A percentile compares a stretch with the other conserved stretches of the same genome.
phyloP scores from a whole-genome alignment of 2,888 invertebrate species.

The Drosophila anceps region DNA sequence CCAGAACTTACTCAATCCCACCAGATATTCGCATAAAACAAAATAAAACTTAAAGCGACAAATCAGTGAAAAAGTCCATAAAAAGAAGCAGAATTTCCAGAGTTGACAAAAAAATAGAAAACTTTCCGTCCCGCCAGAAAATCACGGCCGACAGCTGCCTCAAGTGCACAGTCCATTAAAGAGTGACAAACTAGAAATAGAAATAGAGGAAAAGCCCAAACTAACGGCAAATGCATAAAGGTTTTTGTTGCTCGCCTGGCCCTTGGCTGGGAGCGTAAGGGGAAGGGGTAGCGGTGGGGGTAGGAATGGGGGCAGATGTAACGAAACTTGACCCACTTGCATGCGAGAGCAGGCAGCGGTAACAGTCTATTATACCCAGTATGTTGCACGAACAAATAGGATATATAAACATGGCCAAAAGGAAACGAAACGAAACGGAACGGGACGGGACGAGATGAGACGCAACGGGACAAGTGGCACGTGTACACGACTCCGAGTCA shows the following conservation, averaged over 20 bases:
- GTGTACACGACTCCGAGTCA: slow-evolving; percentile 15
- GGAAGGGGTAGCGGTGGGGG: neutral
- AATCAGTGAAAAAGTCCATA: no score
- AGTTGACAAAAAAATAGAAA: neutral
- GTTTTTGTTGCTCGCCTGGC: neutral
- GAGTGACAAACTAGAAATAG: neutral
- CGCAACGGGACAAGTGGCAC: neutral
- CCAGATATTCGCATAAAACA: no score
- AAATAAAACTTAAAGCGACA: no score
- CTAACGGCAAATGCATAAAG: neutral
- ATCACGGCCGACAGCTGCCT: neutral
- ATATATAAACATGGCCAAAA: slow-evolving; percentile 27
- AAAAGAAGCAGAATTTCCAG: no score
- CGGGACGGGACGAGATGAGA: neutral
- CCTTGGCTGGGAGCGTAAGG: neutral
- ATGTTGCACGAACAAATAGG: slow-evolving; percentile 11
- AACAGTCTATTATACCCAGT: slow-evolving; percentile 24
- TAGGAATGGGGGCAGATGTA: neutral
- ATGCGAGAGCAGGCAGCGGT: neutral
- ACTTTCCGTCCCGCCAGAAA: neutral
- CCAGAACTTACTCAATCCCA: no score
- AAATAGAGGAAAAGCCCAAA: slow-evolving; percentile 5
- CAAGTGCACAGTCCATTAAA: neutral
- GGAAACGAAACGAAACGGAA: neutral
- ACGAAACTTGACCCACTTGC: slow-evolving; percentile 44